phyloP scores from a whole-genome alignment of 2,888 invertebrate genomes.

The Balanococcus diminutus region DNA sequence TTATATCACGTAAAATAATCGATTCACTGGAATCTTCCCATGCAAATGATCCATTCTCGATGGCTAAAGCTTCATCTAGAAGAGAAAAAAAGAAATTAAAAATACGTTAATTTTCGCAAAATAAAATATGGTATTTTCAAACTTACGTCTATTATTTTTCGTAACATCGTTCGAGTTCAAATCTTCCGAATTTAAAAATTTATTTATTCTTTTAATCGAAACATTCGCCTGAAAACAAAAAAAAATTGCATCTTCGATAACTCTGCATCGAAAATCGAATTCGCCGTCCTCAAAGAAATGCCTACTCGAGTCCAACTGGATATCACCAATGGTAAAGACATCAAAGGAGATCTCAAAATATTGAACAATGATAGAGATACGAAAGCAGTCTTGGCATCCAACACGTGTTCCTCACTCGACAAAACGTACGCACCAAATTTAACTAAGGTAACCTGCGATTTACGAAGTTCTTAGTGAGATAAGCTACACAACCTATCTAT shows the following conservation, averaged over 20 bases:
- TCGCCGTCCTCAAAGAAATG: too few species aligned
- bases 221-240: constrained; percentile 62
- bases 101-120: not conserved
- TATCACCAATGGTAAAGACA: constrained; percentile 92
- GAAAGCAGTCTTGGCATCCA: constrained; percentile 90
- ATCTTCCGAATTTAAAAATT: constrained; percentile 66
- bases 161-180: constrained; percentile 62
- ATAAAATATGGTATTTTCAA: not conserved
- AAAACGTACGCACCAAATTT: constrained; percentile 89
- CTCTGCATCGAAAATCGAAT: not conserved
- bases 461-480: too few species aligned
- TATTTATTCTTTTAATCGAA: constrained; percentile 66
- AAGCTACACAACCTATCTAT: too few species aligned
- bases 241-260: too few species aligned
- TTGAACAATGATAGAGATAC: constrained; percentile 97
- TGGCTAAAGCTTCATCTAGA: constrained; percentile 76
- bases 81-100: not conserved
- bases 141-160: not conserved
- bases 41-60: constrained; percentile 85
- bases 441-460: constrained; percentile 68
- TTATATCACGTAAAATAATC: constrained; percentile 74
- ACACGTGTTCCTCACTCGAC: constrained; percentile 79
- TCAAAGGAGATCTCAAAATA: constrained; percentile 75
- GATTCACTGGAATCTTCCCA: constrained; percentile 81
- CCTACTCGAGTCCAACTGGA: constrained; percentile 61